Evolutionary conservation across 2,113 vertebrate species (phyloP).

Genomic region (Hippocampus mohnikei): DNA sequence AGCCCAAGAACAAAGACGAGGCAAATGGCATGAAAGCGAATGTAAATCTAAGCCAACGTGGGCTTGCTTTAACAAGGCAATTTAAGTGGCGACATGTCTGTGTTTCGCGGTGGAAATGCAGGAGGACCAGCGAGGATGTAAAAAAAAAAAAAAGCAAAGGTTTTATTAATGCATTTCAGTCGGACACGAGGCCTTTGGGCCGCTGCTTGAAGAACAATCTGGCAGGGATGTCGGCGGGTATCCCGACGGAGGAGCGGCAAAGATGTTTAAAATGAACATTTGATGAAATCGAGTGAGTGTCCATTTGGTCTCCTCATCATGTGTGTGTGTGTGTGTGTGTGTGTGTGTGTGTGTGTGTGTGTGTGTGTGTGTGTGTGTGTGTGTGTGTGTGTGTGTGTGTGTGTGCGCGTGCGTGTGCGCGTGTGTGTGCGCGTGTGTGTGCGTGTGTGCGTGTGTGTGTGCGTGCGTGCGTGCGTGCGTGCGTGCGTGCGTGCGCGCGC

Average conservation of each 20-base stretch:
- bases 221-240: neutral
- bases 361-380: too few species aligned
- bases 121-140: neutral
- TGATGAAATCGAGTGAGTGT: neutral
- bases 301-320: neutral
- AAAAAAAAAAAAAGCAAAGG: neutral
- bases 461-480: too few species aligned
- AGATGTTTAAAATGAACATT: slow-evolving; percentile 2
- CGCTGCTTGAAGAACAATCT: neutral
- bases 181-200: slow-evolving; percentile 4
- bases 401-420: too few species aligned
- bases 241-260: neutral
- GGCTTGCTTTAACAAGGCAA: slow-evolving; percentile 19
- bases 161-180: neutral
- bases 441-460: too few species aligned
- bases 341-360: too few species aligned
- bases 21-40: slow-evolving; percentile 35
- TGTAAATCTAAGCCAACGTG: slow-evolving; percentile 41
- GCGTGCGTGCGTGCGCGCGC: too few species aligned
- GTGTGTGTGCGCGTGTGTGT: too few species aligned
- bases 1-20: neutral
- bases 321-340: neutral
- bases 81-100: neutral
- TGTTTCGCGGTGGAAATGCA: neutral
- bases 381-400: too few species aligned